Conservation (phyloP, 1,140 invertebrate genomes). For the Hesperophylax magnus region DNA sequence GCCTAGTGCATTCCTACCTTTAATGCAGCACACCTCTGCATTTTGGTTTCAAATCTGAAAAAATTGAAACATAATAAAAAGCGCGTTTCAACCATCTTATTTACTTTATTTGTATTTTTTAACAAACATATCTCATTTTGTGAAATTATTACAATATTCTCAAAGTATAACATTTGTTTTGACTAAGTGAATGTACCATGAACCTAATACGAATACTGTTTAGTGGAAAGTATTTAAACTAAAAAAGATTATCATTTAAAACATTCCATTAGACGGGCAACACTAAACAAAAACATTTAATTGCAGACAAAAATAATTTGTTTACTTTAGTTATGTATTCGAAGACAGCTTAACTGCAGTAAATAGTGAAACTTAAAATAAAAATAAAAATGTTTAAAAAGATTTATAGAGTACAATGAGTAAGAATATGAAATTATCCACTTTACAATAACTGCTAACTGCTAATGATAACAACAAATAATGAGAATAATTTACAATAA, state of each 20-base stretch:
- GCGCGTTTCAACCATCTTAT: slow-evolving; percentile 33
- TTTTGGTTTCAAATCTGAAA: no score
- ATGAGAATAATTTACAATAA: slow-evolving; percentile 26
- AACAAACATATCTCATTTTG: slow-evolving; percentile 42
- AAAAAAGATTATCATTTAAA: slow-evolving; percentile 12
- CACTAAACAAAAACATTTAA: slow-evolving; percentile 4
- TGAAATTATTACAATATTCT: slow-evolving; percentile 31
- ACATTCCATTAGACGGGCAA: slow-evolving; percentile 13
- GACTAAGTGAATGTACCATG: slow-evolving; percentile 22
- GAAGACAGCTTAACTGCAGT: slow-evolving; percentile 6
- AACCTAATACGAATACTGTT: slow-evolving; percentile 25
- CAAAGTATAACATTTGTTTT: slow-evolving; percentile 33
- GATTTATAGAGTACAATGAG: slow-evolving; percentile 14
- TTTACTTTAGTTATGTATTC: slow-evolving; percentile 11
- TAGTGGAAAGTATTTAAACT: slow-evolving; percentile 17
- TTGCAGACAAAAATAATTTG: slow-evolving; percentile 19
- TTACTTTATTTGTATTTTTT: slow-evolving; percentile 42
- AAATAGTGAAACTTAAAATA: slow-evolving; percentile 20
- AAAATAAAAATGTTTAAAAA: slow-evolving; percentile 23
- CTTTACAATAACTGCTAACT: neutral
- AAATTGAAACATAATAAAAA: neutral
- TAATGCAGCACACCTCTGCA: no score
- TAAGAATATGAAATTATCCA: slow-evolving; percentile 11
- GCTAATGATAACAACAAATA: no score
- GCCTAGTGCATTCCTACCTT: no score